Base-by-base conservation (phyloP, 2,888 invertebrate genomes). In the Lymantria monacha region DNA sequence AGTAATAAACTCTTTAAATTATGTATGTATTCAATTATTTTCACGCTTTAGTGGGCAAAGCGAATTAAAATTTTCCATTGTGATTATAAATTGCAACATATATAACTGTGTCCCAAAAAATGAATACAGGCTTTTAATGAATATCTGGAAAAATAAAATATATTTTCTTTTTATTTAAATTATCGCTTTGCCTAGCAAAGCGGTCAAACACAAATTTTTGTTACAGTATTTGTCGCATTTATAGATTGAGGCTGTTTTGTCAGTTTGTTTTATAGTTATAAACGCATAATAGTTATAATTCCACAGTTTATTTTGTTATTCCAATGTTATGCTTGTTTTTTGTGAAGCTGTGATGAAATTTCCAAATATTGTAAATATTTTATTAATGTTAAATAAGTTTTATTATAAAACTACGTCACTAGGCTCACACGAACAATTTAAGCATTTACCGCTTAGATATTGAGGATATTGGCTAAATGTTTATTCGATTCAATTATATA, bases 301-400 rank as follows among this genome's bases (percentile, higher is more conserved):
- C 69, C 69, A 72, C 70, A 69, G 70, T 81, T 81, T 81, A 84
- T 88, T 89, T 86, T 88, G 86, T 90, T 89, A 68, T 85, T 81
- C 70, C 73, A 76, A 81, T 84, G 85, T 89, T 90, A 85, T 81
- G 87, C 87, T 90, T 90, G 85, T 90, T 90, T n/a, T 76, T 89
- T 83, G 89, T 90, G 88, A 87, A 83, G 90, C 91, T 91, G 91
- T 91, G 91, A 91, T 91, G 87, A 88, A 79, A 81, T 85, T 83
- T 79, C 91, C 91, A 91, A 91, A 91, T 88, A 90, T 81, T 90
- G 89, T 91, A 90, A 82, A 89, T 89, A 88, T 82, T 83, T 83
- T 86, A 85, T 83, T 82, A 87, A 83, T 83, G 84, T 87, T 88
- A 65, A 60, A 71, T 87, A 88, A 85, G 86, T 79, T 83, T 81